Evolutionary conservation across 2,888 invertebrate species (phyloP), one percentile per base, ranked within the genome.

Genomic region (Pachydiplax longipennis): DNA sequence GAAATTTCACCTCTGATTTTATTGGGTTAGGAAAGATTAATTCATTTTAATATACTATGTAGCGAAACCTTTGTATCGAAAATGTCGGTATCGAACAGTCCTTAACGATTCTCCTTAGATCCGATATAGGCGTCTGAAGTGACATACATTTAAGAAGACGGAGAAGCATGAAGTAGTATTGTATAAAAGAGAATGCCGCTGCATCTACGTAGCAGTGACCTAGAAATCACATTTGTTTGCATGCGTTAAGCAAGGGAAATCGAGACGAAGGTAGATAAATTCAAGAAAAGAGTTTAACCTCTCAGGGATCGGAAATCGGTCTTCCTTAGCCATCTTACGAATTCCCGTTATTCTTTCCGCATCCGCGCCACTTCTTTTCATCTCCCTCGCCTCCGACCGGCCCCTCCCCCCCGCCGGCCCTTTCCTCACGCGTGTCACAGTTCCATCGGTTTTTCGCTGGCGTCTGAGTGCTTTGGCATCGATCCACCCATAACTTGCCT

Each of bases 381-480:
- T 18, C 13, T 22, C 15, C 80, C 35, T 37, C 5, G 37, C 37
- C 35, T 80, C 18, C 3, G 5, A 37, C 37, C 37, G 37, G 10
- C 31, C 53, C 31, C 82, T 53, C 15, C 82, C 25, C 25, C 31
- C 13, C 35, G 35, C 83, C 83, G 13, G 53, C 53, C 53, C 83
- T 53, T 53, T 58, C 58, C 58, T 83, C 83, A 58, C 83, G 35
- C 44, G 4, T 10, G 44, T 5, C 37, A 37, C 37, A 4, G 37
- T 5, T 37, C 83, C 48, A 48, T 48, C 48, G 83, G 48, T 83
- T 83, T 83, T 83, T 48, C 48, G 48, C 48, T 83, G 83, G 83
- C 83, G 61, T 87, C 87, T 61, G 58, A 87, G 61, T 87, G 58
- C 87, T 58, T 61, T 61, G 87, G 83, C 83, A 87, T 87, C 87